These are phyloP conservation scores for Felis catus DNA, from an alignment of 2,113 vertebrate genomes.

Conservation along the genomic window F.catus_Fca126_mat1.0 CM031418.1:67132001-67132500, in stretches of 20 bases:
- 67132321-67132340: not conserved
- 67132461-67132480: not conserved
- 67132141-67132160: slow-evolving; percentile 17
- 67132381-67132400: not conserved
- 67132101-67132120: not conserved
- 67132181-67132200: slow-evolving; percentile 52
- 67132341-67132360: not conserved
- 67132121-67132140: slow-evolving; percentile 46
- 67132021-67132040: not conserved
- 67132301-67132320: not conserved
- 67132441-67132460: not conserved
- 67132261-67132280: not conserved
- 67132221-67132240: slow-evolving; percentile 22
- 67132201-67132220: not conserved
- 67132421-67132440: not conserved
- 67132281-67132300: not conserved
- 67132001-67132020: not conserved
- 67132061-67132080: slow-evolving; percentile 26
- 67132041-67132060: not conserved
- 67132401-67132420: not conserved
- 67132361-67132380: not conserved
- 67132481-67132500: not conserved
- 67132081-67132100: slow-evolving; percentile 41
- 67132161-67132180: slow-evolving; percentile 55
- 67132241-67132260: slow-evolving; percentile 54